phyloP scores from a whole-genome alignment of 2,113 vertebrate species.

The Hemicordylus capensis region DNA sequence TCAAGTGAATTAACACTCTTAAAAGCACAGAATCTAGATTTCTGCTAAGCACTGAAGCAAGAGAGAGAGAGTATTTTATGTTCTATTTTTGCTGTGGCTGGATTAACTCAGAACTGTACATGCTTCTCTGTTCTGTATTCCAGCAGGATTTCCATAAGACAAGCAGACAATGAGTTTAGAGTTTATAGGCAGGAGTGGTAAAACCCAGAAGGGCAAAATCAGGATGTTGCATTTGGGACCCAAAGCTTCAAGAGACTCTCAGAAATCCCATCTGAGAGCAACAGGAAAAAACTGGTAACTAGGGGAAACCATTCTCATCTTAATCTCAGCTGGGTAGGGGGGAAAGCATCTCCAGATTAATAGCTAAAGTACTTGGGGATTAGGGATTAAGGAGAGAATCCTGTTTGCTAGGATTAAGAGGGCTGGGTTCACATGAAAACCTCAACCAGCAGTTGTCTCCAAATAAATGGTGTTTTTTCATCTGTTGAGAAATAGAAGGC shows the following conservation, averaged over 20 bases:
- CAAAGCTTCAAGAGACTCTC: neutral
- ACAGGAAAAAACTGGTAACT: constrained; percentile 40
- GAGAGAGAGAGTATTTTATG: neutral
- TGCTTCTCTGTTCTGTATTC: constrained; percentile 8
- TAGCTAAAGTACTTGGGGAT: constrained; percentile 62
- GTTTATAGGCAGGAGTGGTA: neutral
- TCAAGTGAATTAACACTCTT: neutral
- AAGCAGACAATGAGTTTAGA: neutral
- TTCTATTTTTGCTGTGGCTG: neutral
- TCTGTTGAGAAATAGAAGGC: constrained; percentile 47
- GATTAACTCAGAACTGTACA: neutral
- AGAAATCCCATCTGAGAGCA: constrained; percentile 31
- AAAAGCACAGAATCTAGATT: constrained; percentile 9
- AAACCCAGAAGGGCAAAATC: constrained; percentile 1
- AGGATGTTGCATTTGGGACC: neutral
- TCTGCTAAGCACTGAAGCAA: neutral
- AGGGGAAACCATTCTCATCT: constrained; percentile 50
- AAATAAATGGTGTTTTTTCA: constrained; percentile 48
- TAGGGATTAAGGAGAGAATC: constrained; percentile 68
- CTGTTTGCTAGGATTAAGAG: constrained; percentile 66
- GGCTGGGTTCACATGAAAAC: constrained; percentile 63
- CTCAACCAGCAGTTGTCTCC: constrained; percentile 58
- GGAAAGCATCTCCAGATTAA: constrained; percentile 66
- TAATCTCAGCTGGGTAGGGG: constrained; percentile 60
- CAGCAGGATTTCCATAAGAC: constrained; percentile 5